Evolutionary conservation across 2,113 vertebrate genomes (phyloP), one percentile per base, ranked within the genome.

Genomic region (Tachuris rubrigastra): DNA sequence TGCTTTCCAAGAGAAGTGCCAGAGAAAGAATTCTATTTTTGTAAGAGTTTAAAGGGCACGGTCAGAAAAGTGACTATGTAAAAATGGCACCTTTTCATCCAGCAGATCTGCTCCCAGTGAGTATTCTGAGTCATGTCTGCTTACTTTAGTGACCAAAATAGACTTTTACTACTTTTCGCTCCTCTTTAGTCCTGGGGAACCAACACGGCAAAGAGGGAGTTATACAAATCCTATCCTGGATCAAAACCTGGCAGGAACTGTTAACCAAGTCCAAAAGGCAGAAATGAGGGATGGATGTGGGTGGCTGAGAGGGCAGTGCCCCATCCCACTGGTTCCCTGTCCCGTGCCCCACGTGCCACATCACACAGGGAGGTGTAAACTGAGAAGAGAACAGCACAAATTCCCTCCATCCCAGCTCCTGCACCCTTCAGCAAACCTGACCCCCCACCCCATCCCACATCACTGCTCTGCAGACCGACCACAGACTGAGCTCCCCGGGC

Each of bases 91-190:
- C 95, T 96, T 96, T 97, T 96, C 86, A 97, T 94, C 96, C 95
- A 95, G 88, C 94, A 96, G 96, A 93, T 95, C 89, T 95, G 92
- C 87, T 97, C 96, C 96, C 94, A 94, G 89, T 85, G 96, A 95
- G 94, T 94, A 96, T 97, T 97, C 96, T 96, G 97, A 97, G 94
- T 97, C 97, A 97, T 97, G 96, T 97, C 96, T 97, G 96, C 96
- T 97, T 96, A 96, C 84, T 97, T 95, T 58, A 94, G 88, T 73
- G 92, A 96, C 93, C 92, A 93, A 97, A 97, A 97, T 97, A 97
- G 96, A 91, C 73, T 91, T 96, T 95, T 95, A 97, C 96, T 94
- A 94, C 88, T 96, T 91, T 94, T 96, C 79, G 86, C 89, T 97
- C 89, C 86, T 87, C 92, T 97, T 83, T 66, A 72, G 87, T 52